These are phyloP conservation scores for Dendrophyllia cribrosa DNA, from an alignment of 64 coral and sea anemone species.

Conservation along the genomic window DNA sequence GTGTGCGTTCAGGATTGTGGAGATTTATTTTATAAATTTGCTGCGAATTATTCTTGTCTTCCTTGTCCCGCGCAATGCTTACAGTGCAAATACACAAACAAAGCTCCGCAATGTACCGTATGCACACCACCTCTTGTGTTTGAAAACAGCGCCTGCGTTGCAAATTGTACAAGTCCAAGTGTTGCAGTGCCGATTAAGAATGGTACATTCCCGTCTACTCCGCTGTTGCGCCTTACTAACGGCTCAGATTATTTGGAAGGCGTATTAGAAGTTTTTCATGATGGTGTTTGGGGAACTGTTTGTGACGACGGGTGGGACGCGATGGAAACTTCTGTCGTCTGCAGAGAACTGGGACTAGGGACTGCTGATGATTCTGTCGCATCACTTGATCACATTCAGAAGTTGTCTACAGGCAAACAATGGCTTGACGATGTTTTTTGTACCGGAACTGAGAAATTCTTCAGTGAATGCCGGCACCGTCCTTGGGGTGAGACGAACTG, in stretches of 20 bases:
- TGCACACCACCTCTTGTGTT: constrained; percentile 69
- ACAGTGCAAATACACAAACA: not conserved
- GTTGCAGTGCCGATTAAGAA: constrained; percentile 55
- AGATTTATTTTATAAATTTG: constrained; percentile 41
- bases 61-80: constrained; percentile 60
- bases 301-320: constrained; percentile 87
- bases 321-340: constrained; percentile 57
- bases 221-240: constrained; percentile 69
- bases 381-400: constrained; percentile 3
- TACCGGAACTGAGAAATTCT: constrained; percentile 15
- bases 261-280: constrained; percentile 65
- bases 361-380: not conserved
- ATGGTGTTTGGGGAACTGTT: constrained; percentile 88
- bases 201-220: not conserved
- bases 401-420: constrained; percentile 31
- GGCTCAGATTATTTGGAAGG: constrained; percentile 89
- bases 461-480: constrained; percentile 41
- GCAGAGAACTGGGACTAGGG: constrained; percentile 50
- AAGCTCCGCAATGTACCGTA: not conserved
- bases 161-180: constrained; percentile 64
- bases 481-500: constrained; percentile 63
- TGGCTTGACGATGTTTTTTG: constrained; percentile 78
- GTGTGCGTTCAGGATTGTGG: constrained; percentile 49
- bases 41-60: constrained; percentile 39
- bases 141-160: constrained; percentile 12